These are phyloP conservation scores for Ectropis grisescens DNA, from an alignment of 1,140 invertebrate species.

Conservation along the genomic window DNA sequence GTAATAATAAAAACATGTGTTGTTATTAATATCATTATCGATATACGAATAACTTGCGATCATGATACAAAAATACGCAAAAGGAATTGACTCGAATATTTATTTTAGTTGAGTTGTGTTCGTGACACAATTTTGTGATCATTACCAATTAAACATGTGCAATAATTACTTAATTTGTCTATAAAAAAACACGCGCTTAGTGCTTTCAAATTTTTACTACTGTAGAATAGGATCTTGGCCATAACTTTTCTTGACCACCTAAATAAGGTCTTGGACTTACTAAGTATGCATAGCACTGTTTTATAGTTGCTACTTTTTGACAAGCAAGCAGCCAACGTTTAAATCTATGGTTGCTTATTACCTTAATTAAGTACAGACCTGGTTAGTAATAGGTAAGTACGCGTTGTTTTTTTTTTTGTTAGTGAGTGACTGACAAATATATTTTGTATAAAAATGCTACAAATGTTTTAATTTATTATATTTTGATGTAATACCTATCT, in stretches of 20 bases:
- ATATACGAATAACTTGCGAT: too few species aligned
- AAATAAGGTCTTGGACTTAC: not conserved
- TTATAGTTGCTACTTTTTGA: too few species aligned
- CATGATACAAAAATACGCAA: too few species aligned
- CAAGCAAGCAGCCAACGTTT: too few species aligned
- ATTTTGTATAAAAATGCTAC: slow-evolving; percentile 1
- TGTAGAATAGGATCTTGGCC: slow-evolving; percentile 11
- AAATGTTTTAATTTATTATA: not conserved
- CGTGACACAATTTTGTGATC: slow-evolving; percentile 12
- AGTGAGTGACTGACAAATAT: slow-evolving; percentile 11
- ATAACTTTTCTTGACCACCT: slow-evolving; percentile 13
- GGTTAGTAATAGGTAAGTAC: too few species aligned
- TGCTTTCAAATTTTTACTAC: slow-evolving; percentile 12
- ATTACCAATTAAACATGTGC: slow-evolving; percentile 9
- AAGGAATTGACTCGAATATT: too few species aligned
- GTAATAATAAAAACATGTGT: too few species aligned
- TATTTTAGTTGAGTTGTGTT: slow-evolving; percentile 10
- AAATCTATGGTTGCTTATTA: too few species aligned
- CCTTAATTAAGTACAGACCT: too few species aligned
- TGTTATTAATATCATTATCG: too few species aligned
- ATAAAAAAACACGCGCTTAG: slow-evolving; percentile 10
- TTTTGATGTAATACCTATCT: slow-evolving; percentile 8
- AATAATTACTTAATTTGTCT: slow-evolving; percentile 10
- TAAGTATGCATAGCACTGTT: not conserved
- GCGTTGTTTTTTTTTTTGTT: slow-evolving; percentile 16